Percentiles rank a stretch among this genome's conserved stretches.
These are phyloP conservation scores for Gallinago solitaria DNA, from an alignment of 2,797 vertebrate species.

Conservation along the genomic window DNA sequence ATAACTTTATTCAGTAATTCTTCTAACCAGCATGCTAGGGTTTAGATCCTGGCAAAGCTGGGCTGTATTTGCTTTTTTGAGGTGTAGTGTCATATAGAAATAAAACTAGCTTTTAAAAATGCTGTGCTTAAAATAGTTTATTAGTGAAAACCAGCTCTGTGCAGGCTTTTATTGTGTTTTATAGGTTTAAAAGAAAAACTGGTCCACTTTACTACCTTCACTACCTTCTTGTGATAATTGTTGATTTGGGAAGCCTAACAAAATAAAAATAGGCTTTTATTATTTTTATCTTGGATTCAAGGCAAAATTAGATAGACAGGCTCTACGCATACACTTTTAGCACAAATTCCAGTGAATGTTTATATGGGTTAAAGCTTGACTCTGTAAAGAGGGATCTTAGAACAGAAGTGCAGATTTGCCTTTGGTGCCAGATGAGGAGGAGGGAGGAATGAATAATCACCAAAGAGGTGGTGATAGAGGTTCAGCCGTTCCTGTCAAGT, in stretches of 20 bases:
- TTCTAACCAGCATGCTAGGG: neutral
- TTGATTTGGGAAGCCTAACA: neutral
- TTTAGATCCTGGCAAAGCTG: neutral
- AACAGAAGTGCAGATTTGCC: neutral
- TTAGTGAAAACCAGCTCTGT: neutral
- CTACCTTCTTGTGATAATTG: neutral
- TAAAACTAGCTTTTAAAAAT: neutral
- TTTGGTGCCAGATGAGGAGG: neutral
- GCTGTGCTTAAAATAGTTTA: neutral
- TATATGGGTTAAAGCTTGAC: neutral
- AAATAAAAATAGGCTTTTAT: neutral
- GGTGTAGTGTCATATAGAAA: neutral
- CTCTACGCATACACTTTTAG: accelerated
- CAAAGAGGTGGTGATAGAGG: neutral
- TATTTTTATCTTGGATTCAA: neutral
- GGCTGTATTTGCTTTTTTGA: neutral
- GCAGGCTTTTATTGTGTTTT: neutral
- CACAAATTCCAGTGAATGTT: neutral
- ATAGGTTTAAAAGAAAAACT: neutral
- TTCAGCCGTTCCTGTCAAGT: neutral
- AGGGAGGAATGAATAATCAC: neutral
- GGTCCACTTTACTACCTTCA: neutral
- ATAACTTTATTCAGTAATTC: neutral
- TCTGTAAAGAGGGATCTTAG: neutral
- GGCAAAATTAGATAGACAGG: neutral